phyloP scores from a whole-genome alignment of 2,888 invertebrate genomes.

The Norana najaformis region DNA sequence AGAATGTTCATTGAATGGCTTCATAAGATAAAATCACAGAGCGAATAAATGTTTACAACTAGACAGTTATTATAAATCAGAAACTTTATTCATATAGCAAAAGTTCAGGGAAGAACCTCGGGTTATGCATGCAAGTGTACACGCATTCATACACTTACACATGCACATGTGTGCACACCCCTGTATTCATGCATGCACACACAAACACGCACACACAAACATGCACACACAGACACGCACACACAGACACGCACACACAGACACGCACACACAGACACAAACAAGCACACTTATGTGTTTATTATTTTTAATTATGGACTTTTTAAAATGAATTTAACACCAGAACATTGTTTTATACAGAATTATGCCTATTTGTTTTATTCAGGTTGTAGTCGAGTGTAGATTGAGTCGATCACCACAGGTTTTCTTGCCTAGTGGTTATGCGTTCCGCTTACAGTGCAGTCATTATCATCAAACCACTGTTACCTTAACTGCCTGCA shows the following conservation, averaged over 20 bases:
- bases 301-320: neutral
- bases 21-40: too few relatives aligned
- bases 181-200: neutral
- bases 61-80: too few relatives aligned
- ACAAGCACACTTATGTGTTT: neutral
- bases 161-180: too few relatives aligned
- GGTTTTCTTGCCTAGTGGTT: neutral
- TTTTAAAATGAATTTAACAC: neutral
- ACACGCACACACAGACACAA: too few relatives aligned
- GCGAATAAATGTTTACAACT: too few relatives aligned
- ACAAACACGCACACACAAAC: neutral
- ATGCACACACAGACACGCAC: neutral
- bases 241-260: too few relatives aligned
- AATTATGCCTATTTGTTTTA: neutral
- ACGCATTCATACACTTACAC: neutral
- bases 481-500: constrained; percentile 8
- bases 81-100: neutral
- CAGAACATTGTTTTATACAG: neutral
- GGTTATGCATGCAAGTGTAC: neutral
- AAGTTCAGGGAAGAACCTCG: neutral
- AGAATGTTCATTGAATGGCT: neutral
- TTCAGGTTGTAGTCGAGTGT: neutral
- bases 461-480: neutral
- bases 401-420: neutral
- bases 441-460: neutral